Conservation (phyloP, 2,797 vertebrate genomes). For the Amphiprion clarkii region DNA sequence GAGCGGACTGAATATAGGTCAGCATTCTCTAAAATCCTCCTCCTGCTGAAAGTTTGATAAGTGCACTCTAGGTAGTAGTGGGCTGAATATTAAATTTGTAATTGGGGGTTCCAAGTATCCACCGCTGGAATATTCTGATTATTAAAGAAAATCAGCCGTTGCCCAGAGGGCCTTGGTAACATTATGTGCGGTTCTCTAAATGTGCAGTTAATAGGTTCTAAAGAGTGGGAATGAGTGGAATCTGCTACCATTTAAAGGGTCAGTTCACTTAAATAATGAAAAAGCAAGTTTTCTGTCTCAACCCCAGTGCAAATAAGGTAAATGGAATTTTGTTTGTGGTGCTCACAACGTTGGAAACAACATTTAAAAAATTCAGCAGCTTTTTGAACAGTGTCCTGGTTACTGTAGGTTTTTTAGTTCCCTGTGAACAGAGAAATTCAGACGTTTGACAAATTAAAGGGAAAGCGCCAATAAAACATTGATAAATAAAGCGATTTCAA, state of each 20-base stretch:
- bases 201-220: conserved; percentile 39
- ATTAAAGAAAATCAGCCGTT: conserved; percentile 55
- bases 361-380: conserved; percentile 17
- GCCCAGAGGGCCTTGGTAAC: conserved; percentile 21
- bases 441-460: conserved; percentile 1
- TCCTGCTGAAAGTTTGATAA: conserved; percentile 76
- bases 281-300: neutral
- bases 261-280: conserved; percentile 5
- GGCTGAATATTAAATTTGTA: conserved; percentile 74
- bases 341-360: neutral
- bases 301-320: neutral
- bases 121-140: conserved; percentile 54
- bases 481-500: too few relatives aligned
- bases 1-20: conserved; percentile 75
- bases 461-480: neutral
- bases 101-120: conserved; percentile 60
- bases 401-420: neutral
- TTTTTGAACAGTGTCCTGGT: neutral
- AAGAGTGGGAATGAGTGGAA: conserved; percentile 4
- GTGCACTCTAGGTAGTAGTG: conserved; percentile 75
- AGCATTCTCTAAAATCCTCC: conserved; percentile 73
- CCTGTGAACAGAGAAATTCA: neutral
- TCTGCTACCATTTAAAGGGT: conserved; percentile 11
- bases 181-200: conserved; percentile 35
- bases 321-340: neutral